phyloP scores from a whole-genome alignment of 2,113 vertebrate genomes.

The Rhipidura dahli region DNA sequence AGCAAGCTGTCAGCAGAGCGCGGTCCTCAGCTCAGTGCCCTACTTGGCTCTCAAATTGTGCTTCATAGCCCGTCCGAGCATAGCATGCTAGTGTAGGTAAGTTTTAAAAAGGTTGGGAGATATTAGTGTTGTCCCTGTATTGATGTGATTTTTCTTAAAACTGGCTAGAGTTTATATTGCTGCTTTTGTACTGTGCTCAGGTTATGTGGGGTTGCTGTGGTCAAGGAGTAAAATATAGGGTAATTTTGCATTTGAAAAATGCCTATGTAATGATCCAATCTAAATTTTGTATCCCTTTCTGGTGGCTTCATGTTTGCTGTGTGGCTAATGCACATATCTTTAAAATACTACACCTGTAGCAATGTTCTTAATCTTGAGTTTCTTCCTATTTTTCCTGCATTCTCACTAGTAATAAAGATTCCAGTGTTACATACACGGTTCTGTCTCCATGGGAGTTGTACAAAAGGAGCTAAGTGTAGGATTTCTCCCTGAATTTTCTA shows the following conservation, averaged over 20 bases:
- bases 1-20: background rate
- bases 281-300: background rate
- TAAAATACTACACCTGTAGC: background rate
- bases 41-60: background rate
- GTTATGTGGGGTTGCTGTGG: background rate
- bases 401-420: background rate
- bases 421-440: background rate
- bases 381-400: background rate
- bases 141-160: background rate
- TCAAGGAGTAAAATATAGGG: background rate
- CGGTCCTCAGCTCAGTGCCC: background rate
- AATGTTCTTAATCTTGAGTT: background rate
- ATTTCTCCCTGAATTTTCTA: background rate
- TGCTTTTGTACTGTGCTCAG: background rate
- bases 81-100: too few species aligned
- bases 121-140: background rate
- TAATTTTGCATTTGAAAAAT: background rate
- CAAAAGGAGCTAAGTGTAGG: background rate
- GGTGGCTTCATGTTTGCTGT: background rate
- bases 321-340: background rate
- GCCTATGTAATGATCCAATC: rapidly evolving
- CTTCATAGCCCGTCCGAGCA: background rate
- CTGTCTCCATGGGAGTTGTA: background rate
- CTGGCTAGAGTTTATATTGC: background rate
- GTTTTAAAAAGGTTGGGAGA: background rate